Percentiles rank a stretch among this genome's conserved stretches.
Evolutionary conservation across 2,888 invertebrate species (phyloP).

Genomic region (Drosophila stalkeri): DNA sequence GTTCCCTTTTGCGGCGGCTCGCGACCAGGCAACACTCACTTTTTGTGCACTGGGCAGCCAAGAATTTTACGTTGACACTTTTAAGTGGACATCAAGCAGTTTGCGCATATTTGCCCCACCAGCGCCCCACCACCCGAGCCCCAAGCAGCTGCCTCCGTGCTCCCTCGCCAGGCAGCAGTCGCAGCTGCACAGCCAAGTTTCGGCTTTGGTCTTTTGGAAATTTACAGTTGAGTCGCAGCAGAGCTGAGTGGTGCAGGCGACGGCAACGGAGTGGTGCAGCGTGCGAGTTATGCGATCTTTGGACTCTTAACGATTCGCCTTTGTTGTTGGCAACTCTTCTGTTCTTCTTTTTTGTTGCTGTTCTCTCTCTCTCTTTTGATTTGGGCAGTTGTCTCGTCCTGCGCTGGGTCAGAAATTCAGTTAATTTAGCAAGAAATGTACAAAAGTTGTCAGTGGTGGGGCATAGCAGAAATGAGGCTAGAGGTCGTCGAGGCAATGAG

Average conservation of each 20-base stretch:
- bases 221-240: slow-evolving; percentile 65
- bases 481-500: slow-evolving; percentile 49
- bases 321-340: slow-evolving; percentile 54
- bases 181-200: slow-evolving; percentile 51
- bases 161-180: background rate
- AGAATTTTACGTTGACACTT: slow-evolving; percentile 83
- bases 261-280: slow-evolving; percentile 14
- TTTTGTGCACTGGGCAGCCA: slow-evolving; percentile 64
- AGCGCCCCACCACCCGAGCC: background rate
- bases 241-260: slow-evolving; percentile 6
- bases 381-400: slow-evolving; percentile 52
- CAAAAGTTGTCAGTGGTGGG: slow-evolving; percentile 72
- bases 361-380: slow-evolving; percentile 38
- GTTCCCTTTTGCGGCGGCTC: slow-evolving; percentile 42
- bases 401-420: slow-evolving; percentile 77
- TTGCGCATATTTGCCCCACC: slow-evolving; percentile 68
- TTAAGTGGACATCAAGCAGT: slow-evolving; percentile 83
- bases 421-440: slow-evolving; percentile 78
- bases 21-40: slow-evolving; percentile 69
- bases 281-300: slow-evolving; percentile 79
- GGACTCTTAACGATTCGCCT: slow-evolving; percentile 76
- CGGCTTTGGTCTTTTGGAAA: slow-evolving; percentile 67
- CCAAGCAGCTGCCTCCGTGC: background rate
- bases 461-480: slow-evolving; percentile 18
- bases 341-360: slow-evolving; percentile 6